Percentiles rank a stretch among this genome's conserved stretches.
Conservation (phyloP, 2,797 vertebrate genomes). For the Poeciliopsis paucimaculata region DNA sequence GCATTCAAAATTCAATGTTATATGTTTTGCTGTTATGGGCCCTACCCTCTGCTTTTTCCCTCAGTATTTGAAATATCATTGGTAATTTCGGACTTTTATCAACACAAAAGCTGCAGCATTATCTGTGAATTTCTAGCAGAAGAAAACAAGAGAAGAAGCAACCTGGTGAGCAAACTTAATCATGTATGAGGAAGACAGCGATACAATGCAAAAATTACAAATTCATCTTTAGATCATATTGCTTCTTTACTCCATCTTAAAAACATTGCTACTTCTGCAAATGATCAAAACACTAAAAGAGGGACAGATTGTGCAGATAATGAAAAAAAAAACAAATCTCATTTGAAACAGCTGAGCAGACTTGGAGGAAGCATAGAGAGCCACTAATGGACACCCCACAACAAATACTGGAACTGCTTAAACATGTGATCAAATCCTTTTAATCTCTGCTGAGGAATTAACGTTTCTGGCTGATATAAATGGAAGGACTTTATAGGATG, state of each 20-base stretch:
- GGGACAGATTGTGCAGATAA: constrained; percentile 23
- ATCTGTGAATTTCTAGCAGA: background rate
- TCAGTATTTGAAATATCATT: constrained; percentile 4
- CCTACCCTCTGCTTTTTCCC: background rate
- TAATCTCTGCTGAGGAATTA: constrained; percentile 38
- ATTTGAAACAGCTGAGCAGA: constrained; percentile 30
- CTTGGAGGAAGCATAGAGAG: constrained; percentile 51
- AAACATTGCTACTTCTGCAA: constrained; percentile 9
- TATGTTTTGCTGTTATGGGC: background rate
- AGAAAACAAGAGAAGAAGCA: background rate
- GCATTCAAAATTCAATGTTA: background rate
- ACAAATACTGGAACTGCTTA: constrained; percentile 67
- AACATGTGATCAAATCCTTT: constrained; percentile 69
- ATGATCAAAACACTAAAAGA: constrained; percentile 28
- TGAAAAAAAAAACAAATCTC: constrained; percentile 16
- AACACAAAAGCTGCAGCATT: background rate
- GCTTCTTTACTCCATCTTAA: background rate
- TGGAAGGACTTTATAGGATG: background rate
- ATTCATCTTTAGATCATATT: constrained; percentile 15
- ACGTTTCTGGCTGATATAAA: background rate
- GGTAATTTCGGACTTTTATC: constrained; percentile 4
- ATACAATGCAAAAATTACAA: background rate
- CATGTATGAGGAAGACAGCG: constrained; percentile 1
- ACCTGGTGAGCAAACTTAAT: background rate
- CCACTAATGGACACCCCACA: constrained; percentile 54